These are phyloP conservation scores for Hestina assimilis DNA, from an alignment of 1,140 invertebrate species.

Conservation along the genomic window DNA sequence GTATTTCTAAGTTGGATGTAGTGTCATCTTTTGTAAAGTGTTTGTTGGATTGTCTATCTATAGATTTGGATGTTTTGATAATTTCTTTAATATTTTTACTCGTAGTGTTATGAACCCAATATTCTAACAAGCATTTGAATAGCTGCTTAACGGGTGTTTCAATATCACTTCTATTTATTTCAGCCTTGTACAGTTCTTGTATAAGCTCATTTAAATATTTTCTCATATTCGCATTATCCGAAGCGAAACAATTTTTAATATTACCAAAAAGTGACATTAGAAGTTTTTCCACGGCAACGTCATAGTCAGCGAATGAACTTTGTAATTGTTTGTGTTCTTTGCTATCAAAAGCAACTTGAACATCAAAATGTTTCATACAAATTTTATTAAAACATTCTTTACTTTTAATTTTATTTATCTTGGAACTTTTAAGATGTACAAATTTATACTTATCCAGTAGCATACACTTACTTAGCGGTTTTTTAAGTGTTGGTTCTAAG, in stretches of 20 bases:
- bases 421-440: slow-evolving; percentile 14
- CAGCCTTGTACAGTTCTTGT: slow-evolving; percentile 45
- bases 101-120: slow-evolving; percentile 51
- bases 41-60: slow-evolving; percentile 44
- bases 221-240: slow-evolving; percentile 27
- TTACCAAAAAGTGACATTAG: slow-evolving; percentile 44
- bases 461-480: slow-evolving; percentile 46
- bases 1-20: slow-evolving; percentile 38
- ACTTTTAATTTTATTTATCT: neutral
- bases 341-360: slow-evolving; percentile 20
- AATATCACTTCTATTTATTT: slow-evolving; percentile 42
- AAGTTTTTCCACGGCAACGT: slow-evolving; percentile 52
- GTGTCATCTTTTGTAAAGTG: slow-evolving; percentile 52
- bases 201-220: slow-evolving; percentile 46
- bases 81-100: slow-evolving; percentile 32
- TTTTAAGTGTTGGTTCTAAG: slow-evolving; percentile 47
- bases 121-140: slow-evolving; percentile 57
- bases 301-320: slow-evolving; percentile 40
- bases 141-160: slow-evolving; percentile 53
- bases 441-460: slow-evolving; percentile 41
- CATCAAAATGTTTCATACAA: slow-evolving; percentile 26
- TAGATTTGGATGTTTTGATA: slow-evolving; percentile 37
- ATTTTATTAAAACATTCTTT: slow-evolving; percentile 1
- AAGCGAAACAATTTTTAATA: slow-evolving; percentile 11
- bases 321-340: slow-evolving; percentile 34